A percentile compares a stretch with the other conserved stretches of the same genome.
Evolutionary conservation across 2,113 vertebrate genomes (phyloP).

Genomic region (Plectropomus leopardus): DNA sequence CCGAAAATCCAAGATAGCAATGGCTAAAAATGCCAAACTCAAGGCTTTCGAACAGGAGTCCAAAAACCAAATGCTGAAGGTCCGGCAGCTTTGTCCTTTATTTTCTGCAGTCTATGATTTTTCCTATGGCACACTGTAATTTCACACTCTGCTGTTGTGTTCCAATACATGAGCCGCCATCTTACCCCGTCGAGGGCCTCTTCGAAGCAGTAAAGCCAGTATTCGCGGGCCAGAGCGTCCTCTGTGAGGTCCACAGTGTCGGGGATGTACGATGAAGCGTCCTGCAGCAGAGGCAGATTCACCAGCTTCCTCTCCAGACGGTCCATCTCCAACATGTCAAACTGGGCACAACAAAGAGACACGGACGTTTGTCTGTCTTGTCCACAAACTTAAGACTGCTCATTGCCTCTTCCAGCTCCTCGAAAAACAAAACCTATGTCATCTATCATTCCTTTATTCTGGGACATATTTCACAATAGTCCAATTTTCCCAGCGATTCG

Average conservation of each 20-base stretch:
- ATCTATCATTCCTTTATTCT: not conserved
- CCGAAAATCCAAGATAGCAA: no score
- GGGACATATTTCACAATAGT: not conserved
- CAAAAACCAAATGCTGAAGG: no score
- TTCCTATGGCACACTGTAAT: not conserved
- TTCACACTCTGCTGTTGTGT: not conserved
- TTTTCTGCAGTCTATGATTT: no score
- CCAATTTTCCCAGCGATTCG: not conserved
- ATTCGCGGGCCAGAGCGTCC: conserved; percentile 93
- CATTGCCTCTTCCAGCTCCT: not conserved
- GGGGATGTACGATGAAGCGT: conserved; percentile 94
- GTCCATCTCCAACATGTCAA: conserved; percentile 99
- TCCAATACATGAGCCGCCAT: not conserved
- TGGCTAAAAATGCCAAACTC: no score
- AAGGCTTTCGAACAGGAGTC: no score
- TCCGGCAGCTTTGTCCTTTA: no score
- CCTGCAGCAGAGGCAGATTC: conserved; percentile 93
- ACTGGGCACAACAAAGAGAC: conserved; percentile 80
- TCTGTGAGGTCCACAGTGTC: conserved; percentile 96
- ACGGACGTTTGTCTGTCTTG: not conserved
- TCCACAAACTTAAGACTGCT: not conserved
- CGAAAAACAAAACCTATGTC: not conserved
- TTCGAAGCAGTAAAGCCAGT: conserved; percentile 98
- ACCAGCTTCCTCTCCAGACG: conserved; percentile 94
- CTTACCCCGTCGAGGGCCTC: conserved; percentile 96